Evolutionary conservation across 1,140 invertebrate genomes (phyloP).

Genomic region (Cherax destructor): DNA sequence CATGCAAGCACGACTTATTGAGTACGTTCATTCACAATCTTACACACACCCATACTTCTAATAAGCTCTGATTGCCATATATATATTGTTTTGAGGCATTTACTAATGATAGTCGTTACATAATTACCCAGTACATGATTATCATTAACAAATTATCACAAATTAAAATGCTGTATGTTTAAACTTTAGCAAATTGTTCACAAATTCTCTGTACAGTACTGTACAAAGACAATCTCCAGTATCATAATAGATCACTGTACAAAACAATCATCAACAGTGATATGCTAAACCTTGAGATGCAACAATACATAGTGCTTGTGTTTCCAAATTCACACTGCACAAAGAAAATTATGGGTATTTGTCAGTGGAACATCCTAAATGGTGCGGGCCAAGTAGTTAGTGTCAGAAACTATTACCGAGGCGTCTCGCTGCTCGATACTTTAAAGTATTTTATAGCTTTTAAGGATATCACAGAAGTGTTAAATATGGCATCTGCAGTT

Average conservation of each 20-base stretch:
- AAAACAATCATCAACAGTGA: not conserved
- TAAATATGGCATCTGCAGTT: not conserved
- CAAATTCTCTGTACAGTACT: too few relatives aligned
- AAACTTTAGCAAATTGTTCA: not conserved
- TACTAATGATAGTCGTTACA: not conserved
- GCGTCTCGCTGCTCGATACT: not conserved
- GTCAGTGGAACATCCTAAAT: not conserved
- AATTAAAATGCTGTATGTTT: not conserved
- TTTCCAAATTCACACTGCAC: conserved; percentile 1
- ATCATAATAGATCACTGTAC: too few relatives aligned
- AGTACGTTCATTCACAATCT: too few relatives aligned
- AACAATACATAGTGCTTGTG: conserved; percentile 10
- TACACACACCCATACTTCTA: not conserved
- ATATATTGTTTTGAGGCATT: not conserved
- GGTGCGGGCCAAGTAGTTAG: not conserved
- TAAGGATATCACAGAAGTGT: conserved; percentile 10
- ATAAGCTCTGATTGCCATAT: not conserved
- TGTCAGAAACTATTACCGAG: not conserved
- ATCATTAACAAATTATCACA: not conserved
- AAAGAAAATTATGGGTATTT: not conserved
- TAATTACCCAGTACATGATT: not conserved
- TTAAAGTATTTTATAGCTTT: not conserved
- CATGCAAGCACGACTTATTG: too few relatives aligned
- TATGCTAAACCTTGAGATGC: not conserved
- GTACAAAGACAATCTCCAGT: too few relatives aligned